A percentile compares a stretch with the other conserved stretches of the same genome.
Conservation (phyloP, 2,113 vertebrate species). For the Penelope pileata region DNA sequence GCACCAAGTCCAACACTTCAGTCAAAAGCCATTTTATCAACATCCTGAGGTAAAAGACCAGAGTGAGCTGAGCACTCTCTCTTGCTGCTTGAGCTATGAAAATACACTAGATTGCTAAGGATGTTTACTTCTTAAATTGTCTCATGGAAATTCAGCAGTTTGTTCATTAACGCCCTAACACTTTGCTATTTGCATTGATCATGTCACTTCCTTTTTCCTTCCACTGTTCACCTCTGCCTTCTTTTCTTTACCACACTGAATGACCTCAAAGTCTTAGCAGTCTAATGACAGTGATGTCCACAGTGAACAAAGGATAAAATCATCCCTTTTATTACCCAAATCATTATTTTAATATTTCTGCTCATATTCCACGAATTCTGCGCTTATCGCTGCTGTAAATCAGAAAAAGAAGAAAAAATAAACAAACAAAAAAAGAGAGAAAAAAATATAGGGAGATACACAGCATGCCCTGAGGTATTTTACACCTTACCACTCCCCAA, state of each 20-base stretch:
- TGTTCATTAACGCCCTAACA: neutral
- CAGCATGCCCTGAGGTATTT: neutral
- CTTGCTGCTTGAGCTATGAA: neutral
- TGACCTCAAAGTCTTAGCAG: neutral
- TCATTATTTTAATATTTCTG: conserved; percentile 6
- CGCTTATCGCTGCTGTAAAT: conserved; percentile 7
- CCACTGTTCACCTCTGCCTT: neutral
- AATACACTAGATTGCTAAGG: neutral
- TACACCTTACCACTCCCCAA: neutral
- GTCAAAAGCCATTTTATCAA: neutral
- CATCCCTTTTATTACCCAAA: neutral
- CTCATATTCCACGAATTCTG: neutral
- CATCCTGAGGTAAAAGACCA: neutral
- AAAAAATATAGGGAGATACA: neutral
- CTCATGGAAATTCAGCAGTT: neutral
- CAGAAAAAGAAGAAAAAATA: neutral
- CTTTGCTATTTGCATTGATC: neutral
- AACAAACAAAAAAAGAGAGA: too few species aligned
- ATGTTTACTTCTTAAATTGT: neutral
- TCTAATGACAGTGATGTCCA: neutral
- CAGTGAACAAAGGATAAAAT: neutral
- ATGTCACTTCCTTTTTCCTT: neutral
- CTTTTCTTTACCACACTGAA: neutral
- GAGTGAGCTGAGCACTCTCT: neutral
- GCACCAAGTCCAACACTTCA: neutral